Percentiles rank a stretch among this genome's conserved stretches.
Conservation (phyloP, 2,113 vertebrate species). For the Struthidea cinerea region DNA sequence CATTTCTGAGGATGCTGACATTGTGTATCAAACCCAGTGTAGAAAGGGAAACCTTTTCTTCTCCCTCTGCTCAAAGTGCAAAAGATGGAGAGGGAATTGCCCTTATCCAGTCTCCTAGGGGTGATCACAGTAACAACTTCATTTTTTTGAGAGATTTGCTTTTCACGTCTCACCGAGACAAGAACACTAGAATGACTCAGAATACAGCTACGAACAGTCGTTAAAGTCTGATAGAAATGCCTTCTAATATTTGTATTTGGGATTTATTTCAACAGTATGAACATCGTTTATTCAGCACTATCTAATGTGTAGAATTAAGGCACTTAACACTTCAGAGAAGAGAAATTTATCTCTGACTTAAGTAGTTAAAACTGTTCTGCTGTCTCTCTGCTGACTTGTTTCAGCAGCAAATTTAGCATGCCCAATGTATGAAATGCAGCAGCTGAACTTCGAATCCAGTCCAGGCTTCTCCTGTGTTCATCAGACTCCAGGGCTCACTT, state of each 20-base stretch:
- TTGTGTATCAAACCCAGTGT: not conserved
- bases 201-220: not conserved
- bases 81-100: not conserved
- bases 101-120: not conserved
- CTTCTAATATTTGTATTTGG: not conserved
- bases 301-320: constrained; percentile 1
- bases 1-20: not conserved
- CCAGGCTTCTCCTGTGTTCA: not conserved
- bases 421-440: not conserved
- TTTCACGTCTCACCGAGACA: not conserved
- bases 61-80: not conserved
- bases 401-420: not conserved
- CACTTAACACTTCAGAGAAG: not conserved
- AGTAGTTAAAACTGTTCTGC: not conserved
- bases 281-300: not conserved
- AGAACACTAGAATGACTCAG: not conserved
- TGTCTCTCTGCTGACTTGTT: not conserved
- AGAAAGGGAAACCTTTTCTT: not conserved
- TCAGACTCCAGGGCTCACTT: not conserved
- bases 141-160: not conserved
- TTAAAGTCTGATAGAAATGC: not conserved
- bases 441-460: not conserved
- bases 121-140: not conserved
- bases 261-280: not conserved
- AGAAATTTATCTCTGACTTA: not conserved